Conservation (phyloP, 2,888 invertebrate species). For the Trissoscelio sp. region DNA sequence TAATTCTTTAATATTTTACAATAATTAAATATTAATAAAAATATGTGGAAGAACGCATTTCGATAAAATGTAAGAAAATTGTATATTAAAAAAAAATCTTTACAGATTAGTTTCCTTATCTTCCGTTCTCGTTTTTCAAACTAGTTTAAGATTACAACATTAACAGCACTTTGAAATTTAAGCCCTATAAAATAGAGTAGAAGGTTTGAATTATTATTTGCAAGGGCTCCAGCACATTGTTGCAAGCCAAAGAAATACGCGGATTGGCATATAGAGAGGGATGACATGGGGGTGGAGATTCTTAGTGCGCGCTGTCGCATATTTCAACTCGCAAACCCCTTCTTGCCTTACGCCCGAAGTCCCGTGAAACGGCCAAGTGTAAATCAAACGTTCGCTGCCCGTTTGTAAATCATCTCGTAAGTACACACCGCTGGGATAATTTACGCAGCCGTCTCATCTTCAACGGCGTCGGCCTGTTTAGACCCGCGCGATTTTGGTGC, state of each 20-base stretch:
- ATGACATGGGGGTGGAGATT: constrained; percentile 74
- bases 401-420: constrained; percentile 82
- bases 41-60: no score
- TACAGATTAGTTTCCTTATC: no score
- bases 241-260: constrained; percentile 36
- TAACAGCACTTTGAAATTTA: no score
- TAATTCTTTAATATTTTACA: no score
- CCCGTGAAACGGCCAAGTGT: constrained; percentile 75
- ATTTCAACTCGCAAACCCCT: constrained; percentile 78
- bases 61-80: no score
- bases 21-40: no score
- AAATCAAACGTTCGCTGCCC: constrained; percentile 82
- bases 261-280: constrained; percentile 67
- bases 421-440: constrained; percentile 82
- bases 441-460: constrained; percentile 79
- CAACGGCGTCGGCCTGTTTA: constrained; percentile 65
- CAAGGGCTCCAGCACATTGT: constrained; percentile 27
- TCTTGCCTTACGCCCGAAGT: constrained; percentile 71
- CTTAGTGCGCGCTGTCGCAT: constrained; percentile 78
- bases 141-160: no score
- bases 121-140: no score
- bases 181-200: constrained; percentile 32
- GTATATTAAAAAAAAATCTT: no score
- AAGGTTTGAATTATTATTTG: constrained; percentile 54
- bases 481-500: constrained; percentile 36